Evolutionary conservation across 1,140 invertebrate genomes (phyloP), one percentile per base, ranked within the genome.

Genomic region (Heliconius congener): DNA sequence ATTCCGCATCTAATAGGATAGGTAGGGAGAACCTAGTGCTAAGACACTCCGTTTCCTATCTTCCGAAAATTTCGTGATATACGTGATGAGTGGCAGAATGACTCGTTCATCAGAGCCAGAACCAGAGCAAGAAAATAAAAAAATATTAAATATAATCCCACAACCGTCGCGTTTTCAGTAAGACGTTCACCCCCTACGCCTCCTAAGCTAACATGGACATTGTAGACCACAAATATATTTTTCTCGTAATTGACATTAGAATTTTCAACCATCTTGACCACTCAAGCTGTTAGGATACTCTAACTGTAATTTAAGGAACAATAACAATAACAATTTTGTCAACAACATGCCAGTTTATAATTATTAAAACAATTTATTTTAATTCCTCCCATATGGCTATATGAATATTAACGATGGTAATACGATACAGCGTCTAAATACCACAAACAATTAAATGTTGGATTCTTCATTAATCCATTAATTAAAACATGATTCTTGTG

Each of bases 391-490:
- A 74, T 76, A 71, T 52, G 34, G 60, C 50, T 71, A 46, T 76
- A 76, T 76, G 30, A 73, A 70, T 34, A 74, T 77, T 77, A 75
- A 82, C 72, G 71, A 57, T 75, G 57, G 76, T 77, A 82, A 78
- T 46, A 78, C 60, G 74, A 80, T 76, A 76, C 74, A 76, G 60
- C 60, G 60, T 66, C 60, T 66, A 66, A 66, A 66, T 66, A 30
- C 60, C 60, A 66, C 60, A 30, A 27, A 66, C 77, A 80, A 76
- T 75, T 74, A 78, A 73, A 78, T 19, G 76, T 66, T 72, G 50
- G 77, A 81, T 78, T 81, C 77, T 75, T 76, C 34, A 71, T 76
- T 78, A 76, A 81, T 81, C 79, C 39, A 19, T 79, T 72, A 71
- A 76, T 52, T 77, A 39, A 71, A 71, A 77, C 9, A 18, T 50